Conservation (phyloP, 2,888 invertebrate genomes). For the Monochamus alternatus region DNA sequence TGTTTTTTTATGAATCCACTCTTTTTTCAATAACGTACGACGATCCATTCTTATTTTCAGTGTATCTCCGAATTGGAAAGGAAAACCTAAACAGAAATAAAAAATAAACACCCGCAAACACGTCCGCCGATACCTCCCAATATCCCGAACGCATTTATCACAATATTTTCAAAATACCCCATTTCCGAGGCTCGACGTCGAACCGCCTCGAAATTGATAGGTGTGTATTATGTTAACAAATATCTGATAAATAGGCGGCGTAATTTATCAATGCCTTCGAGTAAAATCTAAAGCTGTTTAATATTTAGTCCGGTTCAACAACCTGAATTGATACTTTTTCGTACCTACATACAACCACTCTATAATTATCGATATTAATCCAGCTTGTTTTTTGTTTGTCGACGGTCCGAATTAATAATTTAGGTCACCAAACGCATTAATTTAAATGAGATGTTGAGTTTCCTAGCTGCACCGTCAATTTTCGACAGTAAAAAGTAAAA, state of each 20-base stretch:
- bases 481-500: background rate
- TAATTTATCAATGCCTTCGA: background rate
- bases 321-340: constrained; percentile 26
- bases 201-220: background rate
- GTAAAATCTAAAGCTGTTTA: background rate
- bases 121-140: background rate
- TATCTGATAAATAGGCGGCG: background rate
- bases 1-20: too few species aligned
- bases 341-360: background rate
- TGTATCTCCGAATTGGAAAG: background rate
- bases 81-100: background rate
- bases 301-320: constrained; percentile 19
- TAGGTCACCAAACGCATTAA: constrained; percentile 34
- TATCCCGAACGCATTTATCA: background rate
- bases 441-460: constrained; percentile 16
- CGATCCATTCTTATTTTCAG: background rate
- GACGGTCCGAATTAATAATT: constrained; percentile 11
- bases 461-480: background rate
- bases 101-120: background rate
- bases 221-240: background rate
- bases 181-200: background rate
- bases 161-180: background rate
- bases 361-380: constrained; percentile 21
- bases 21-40: too few species aligned
- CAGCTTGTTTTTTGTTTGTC: constrained; percentile 29